These are phyloP conservation scores for Troglohyphantes excavatus DNA, from an alignment of 2,888 invertebrate species.

Conservation along the genomic window DNA sequence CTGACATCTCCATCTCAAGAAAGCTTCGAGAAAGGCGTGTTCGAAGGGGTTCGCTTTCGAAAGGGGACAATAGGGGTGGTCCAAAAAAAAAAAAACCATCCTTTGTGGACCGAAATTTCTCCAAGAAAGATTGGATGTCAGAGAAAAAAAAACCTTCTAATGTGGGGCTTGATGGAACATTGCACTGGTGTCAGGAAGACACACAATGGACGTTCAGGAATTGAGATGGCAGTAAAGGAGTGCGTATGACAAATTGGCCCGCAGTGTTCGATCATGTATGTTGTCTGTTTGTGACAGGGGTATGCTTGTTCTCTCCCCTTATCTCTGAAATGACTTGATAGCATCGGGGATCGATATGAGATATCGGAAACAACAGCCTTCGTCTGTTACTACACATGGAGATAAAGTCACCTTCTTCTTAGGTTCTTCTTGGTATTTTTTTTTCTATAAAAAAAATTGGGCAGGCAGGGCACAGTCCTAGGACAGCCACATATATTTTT, in stretches of 20 bases:
- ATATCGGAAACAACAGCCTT: too few species aligned
- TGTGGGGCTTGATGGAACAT: not conserved
- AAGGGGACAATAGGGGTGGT: not conserved
- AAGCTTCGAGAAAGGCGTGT: constrained; percentile 12
- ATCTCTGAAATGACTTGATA: constrained; percentile 1
- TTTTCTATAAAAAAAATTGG: too few species aligned
- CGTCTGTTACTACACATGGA: too few species aligned
- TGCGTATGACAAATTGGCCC: not conserved
- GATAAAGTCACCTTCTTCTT: too few species aligned
- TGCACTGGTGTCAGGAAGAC: not conserved
- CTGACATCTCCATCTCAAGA: constrained; percentile 27
- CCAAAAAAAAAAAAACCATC: constrained; percentile 20
- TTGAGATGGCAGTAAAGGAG: not conserved
- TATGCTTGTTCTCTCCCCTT: too few species aligned
- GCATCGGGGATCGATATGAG: not conserved
- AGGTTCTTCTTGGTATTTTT: too few species aligned
- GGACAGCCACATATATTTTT: too few species aligned
- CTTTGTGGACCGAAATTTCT: constrained; percentile 1
- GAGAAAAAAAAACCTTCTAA: not conserved
- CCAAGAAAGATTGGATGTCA: constrained; percentile 1
- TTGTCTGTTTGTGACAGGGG: not conserved
- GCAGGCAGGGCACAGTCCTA: too few species aligned
- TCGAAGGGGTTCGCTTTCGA: not conserved
- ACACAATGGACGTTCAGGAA: not conserved
- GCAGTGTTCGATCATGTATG: constrained; percentile 3